Conservation (phyloP, 2,797 vertebrate genomes). For the Knipowitschia caucasica region DNA sequence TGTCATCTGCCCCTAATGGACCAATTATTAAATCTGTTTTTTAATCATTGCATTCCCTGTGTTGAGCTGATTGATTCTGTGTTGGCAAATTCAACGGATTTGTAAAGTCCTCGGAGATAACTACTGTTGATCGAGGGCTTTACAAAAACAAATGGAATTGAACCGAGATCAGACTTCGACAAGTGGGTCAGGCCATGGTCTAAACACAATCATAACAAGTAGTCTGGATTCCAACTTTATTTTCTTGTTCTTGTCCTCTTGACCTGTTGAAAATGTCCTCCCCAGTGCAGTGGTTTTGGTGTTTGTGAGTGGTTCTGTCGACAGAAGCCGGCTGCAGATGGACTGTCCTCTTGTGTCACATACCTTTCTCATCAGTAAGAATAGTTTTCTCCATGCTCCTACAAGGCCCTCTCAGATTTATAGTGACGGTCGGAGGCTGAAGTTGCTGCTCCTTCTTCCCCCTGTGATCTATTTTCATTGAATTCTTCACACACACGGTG, state of each 20-base stretch:
- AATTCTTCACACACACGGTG: slow-evolving; percentile 61
- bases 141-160: no score
- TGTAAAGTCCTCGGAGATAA: no score
- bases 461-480: slow-evolving; percentile 73
- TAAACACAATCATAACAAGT: no score
- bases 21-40: no score
- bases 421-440: slow-evolving; percentile 64
- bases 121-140: no score
- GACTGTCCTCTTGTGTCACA: slow-evolving; percentile 75
- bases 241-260: slow-evolving; percentile 27
- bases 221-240: neutral
- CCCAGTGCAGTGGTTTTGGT: slow-evolving; percentile 40
- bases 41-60: no score
- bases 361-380: slow-evolving; percentile 71
- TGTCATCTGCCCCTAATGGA: no score
- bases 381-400: slow-evolving; percentile 57
- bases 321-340: slow-evolving; percentile 69
- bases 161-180: no score
- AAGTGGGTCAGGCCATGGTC: no score
- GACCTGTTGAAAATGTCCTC: slow-evolving; percentile 39
- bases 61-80: no score
- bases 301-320: slow-evolving; percentile 38
- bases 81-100: no score
- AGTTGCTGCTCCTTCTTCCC: slow-evolving; percentile 62
- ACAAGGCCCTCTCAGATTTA: slow-evolving; percentile 76